These are phyloP conservation scores for Xylota sylvarum DNA, from an alignment of 2,888 invertebrate species.

Conservation along the genomic window DNA sequence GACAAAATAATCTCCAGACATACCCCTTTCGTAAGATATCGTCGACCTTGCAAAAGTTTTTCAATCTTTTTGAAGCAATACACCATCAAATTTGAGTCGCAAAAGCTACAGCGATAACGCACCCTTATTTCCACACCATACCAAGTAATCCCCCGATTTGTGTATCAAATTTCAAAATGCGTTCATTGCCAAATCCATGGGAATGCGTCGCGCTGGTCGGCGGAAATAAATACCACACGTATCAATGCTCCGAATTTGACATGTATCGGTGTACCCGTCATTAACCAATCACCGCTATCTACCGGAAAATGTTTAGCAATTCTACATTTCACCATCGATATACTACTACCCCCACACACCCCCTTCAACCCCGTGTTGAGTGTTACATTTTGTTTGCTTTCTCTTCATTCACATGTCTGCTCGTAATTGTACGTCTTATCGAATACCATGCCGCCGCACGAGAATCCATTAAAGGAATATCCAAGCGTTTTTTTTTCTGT, in stretches of 20 bases:
- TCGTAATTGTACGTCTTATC: constrained; percentile 20
- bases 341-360: too few species aligned
- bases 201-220: neutral
- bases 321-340: neutral
- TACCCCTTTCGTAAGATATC: too few species aligned
- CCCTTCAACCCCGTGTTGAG: neutral
- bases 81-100: neutral
- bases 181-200: constrained; percentile 15
- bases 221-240: constrained; percentile 1
- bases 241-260: neutral
- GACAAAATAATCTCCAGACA: too few species aligned
- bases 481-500: neutral
- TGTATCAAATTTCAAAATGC: constrained; percentile 22
- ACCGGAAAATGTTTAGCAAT: constrained; percentile 4
- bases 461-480: constrained; percentile 7
- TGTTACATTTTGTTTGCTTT: constrained; percentile 5
- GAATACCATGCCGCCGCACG: neutral
- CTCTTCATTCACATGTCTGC: constrained; percentile 18
- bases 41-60: neutral
- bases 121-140: neutral
- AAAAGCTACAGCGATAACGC: constrained; percentile 7
- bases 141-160: neutral
- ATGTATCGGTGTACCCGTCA: neutral
- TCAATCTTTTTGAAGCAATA: neutral
- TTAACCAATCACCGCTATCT: constrained; percentile 2